Percentiles rank a stretch among this genome's conserved stretches.
These are phyloP conservation scores for Hecatera dysodea DNA, from an alignment of 2,888 invertebrate species.

Conservation along the genomic window DNA sequence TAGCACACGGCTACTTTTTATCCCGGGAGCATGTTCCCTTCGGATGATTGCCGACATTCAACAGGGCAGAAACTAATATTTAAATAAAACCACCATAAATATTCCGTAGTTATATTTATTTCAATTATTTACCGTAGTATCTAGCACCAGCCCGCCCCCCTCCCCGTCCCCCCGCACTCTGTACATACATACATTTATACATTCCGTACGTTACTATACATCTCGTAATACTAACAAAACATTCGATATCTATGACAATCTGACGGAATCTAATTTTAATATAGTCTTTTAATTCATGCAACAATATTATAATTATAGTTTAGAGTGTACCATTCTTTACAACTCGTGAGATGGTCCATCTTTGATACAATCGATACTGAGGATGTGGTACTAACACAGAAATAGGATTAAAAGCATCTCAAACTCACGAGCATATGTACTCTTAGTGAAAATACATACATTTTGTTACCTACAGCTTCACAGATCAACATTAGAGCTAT, in stretches of 20 bases:
- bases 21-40: too few relatives aligned
- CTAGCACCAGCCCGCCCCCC: slow-evolving; percentile 69
- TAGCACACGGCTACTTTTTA: too few relatives aligned
- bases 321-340: background rate
- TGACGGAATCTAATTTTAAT: slow-evolving; percentile 29
- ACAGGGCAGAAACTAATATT: too few relatives aligned
- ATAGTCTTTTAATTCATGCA: slow-evolving; percentile 25
- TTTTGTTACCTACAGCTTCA: background rate
- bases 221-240: slow-evolving; percentile 7
- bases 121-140: slow-evolving; percentile 48
- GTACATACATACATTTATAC: slow-evolving; percentile 55
- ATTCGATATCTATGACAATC: slow-evolving; percentile 11
- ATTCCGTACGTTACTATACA: slow-evolving; percentile 28
- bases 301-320: slow-evolving; percentile 15
- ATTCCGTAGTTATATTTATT: slow-evolving; percentile 60
- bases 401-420: too few relatives aligned
- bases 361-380: background rate
- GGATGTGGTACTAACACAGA: too few relatives aligned
- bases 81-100: slow-evolving; percentile 36
- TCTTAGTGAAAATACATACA: background rate
- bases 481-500: background rate
- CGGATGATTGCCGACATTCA: too few relatives aligned
- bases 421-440: too few relatives aligned
- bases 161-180: slow-evolving; percentile 20
- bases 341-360: background rate